A percentile compares a stretch with the other conserved stretches of the same genome.
These are phyloP conservation scores for Datnioides undecimradiatus DNA, from an alignment of 2,113 vertebrate genomes.

Conservation along the genomic window DNA sequence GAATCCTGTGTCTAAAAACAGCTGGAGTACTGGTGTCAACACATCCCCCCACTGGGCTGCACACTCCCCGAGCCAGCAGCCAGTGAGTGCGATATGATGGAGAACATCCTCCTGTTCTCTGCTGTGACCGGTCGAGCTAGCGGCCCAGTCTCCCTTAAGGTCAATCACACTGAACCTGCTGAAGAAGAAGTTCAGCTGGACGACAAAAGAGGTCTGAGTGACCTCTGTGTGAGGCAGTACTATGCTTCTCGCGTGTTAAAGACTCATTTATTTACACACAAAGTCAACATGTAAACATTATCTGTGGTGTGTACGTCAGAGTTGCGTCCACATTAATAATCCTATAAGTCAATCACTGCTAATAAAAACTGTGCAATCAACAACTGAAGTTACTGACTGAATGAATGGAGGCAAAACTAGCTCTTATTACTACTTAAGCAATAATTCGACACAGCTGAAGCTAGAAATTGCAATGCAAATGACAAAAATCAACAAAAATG, in stretches of 20 bases:
- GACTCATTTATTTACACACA: not conserved
- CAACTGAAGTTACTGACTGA: not conserved
- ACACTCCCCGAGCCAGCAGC: slow-evolving; percentile 24
- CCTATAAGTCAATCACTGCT: not conserved
- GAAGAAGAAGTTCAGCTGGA: slow-evolving; percentile 59
- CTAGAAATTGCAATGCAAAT: not conserved
- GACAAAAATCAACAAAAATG: not conserved
- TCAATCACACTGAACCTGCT: slow-evolving; percentile 27
- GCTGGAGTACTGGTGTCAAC: slow-evolving; percentile 68
- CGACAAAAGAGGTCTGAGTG: slow-evolving; percentile 1
- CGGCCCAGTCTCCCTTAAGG: slow-evolving; percentile 15
- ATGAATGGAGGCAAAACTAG: not conserved
- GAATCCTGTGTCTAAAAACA: slow-evolving; percentile 37
- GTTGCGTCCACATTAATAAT: too few species aligned
- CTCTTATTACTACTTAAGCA: not conserved
- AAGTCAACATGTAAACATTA: not conserved
- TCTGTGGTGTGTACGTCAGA: too few species aligned
- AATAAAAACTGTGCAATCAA: not conserved
- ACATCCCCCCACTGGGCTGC: slow-evolving; percentile 16
- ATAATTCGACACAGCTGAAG: not conserved
- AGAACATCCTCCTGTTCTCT: slow-evolving; percentile 35
- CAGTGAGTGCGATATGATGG: slow-evolving; percentile 59
- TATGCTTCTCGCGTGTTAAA: not conserved
- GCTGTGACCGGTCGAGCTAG: slow-evolving; percentile 22
- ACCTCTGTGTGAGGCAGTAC: not conserved